phyloP scores from a whole-genome alignment of 2,888 invertebrate species.

The Nowickia ferox region DNA sequence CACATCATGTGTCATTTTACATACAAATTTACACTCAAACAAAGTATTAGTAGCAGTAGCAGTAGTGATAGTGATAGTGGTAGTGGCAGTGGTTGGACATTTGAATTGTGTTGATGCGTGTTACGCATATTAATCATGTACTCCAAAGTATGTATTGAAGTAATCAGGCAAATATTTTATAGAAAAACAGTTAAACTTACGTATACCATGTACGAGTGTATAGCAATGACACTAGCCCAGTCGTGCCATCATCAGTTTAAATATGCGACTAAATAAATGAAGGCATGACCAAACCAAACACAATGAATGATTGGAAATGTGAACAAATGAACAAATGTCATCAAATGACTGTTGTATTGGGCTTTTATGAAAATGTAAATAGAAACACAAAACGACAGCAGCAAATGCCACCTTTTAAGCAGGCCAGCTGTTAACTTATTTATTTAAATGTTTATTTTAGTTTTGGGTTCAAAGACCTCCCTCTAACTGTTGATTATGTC shows the following conservation, averaged over 20 bases:
- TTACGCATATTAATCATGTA: constrained; percentile 65
- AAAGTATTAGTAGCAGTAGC: constrained; percentile 2
- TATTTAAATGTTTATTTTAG: constrained; percentile 32
- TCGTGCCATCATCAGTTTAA: constrained; percentile 1
- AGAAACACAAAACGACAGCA: constrained; percentile 2
- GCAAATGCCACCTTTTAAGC: constrained; percentile 15
- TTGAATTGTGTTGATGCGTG: constrained; percentile 57
- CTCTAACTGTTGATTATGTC: no score
- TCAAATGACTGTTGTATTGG: neutral
- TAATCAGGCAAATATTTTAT: constrained; percentile 42
- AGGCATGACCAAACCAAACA: constrained; percentile 35
- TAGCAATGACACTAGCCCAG: constrained; percentile 1
- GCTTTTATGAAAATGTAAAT: neutral
- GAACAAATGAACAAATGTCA: constrained; percentile 18
- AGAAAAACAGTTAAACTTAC: constrained; percentile 50
- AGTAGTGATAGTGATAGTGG: no score
- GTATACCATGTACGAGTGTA: neutral
- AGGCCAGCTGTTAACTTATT: neutral
- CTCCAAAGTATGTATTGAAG: constrained; percentile 6
- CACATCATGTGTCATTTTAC: constrained; percentile 6
- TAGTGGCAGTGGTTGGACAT: constrained; percentile 21
- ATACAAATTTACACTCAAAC: neutral
- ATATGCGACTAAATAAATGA: constrained; percentile 24
- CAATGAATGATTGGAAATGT: constrained; percentile 34
- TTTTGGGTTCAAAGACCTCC: constrained; percentile 45